Evolutionary conservation across 2,113 vertebrate genomes (phyloP).

Genomic region (Tonatia bakeri): DNA sequence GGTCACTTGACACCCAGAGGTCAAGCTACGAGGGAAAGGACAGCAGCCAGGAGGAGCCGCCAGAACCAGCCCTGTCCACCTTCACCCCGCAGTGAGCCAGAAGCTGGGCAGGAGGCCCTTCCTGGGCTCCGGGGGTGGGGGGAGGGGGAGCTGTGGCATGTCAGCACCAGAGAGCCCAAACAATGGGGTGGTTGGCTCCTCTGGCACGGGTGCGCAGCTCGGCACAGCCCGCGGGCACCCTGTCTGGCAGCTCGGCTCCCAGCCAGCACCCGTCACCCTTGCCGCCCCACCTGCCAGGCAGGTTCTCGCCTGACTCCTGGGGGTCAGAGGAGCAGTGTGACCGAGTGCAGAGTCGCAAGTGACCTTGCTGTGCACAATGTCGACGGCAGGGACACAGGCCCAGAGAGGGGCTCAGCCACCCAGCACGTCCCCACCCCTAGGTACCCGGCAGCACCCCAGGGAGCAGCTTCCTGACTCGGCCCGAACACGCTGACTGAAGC

Average conservation of each 20-base stretch:
- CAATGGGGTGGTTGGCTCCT: neutral
- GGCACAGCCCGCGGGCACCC: no score
- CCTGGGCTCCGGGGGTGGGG: neutral
- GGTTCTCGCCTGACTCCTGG: no score
- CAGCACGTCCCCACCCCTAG: neutral
- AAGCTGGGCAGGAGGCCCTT: neutral
- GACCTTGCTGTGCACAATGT: neutral
- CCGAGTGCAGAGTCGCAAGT: neutral
- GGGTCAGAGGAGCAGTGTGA: neutral
- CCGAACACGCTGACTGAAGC: fast-evolving
- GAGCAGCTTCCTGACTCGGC: neutral
- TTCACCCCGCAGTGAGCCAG: neutral
- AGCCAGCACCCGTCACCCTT: neutral
- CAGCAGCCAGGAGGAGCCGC: fast-evolving
- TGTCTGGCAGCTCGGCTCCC: neutral
- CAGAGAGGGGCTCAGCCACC: neutral
- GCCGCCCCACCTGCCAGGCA: neutral
- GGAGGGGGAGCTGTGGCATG: neutral
- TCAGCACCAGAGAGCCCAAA: neutral
- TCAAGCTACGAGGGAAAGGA: neutral
- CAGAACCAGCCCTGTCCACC: fast-evolving
- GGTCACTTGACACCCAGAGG: neutral
- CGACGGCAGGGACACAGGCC: neutral
- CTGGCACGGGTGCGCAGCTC: no score
- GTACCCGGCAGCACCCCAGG: fast-evolving